phyloP scores from a whole-genome alignment of 2,113 vertebrate species.

The Micronycteris hirsuta region DNA sequence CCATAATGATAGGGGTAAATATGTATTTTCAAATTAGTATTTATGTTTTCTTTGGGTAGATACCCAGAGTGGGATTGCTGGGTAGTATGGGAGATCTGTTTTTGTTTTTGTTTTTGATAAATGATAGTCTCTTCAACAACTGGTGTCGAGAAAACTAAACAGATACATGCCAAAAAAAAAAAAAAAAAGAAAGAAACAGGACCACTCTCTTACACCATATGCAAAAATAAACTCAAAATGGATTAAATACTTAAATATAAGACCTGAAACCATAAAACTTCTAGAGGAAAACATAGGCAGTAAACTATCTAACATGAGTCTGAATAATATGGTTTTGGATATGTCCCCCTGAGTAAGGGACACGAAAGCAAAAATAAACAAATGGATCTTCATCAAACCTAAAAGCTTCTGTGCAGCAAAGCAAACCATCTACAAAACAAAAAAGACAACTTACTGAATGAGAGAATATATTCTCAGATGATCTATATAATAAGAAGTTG shows the following conservation, averaged over 20 bases:
- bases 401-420: background rate
- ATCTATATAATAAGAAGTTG: background rate
- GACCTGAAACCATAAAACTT: no score
- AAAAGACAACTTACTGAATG: background rate
- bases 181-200: background rate
- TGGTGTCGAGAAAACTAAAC: background rate
- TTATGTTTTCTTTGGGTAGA: no score
- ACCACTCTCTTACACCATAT: background rate
- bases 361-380: background rate
- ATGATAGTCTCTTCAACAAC: background rate
- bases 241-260: no score
- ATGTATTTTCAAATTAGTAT: no score
- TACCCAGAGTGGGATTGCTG: no score
- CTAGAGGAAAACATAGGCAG: no score
- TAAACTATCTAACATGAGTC: no score
- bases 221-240: no score
- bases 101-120: background rate
- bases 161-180: background rate
- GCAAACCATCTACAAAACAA: background rate
- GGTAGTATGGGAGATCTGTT: no score
- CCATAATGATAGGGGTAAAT: background rate
- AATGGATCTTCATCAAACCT: background rate
- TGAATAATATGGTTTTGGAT: no score
- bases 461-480: background rate
- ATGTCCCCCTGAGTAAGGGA: no score